phyloP scores from a whole-genome alignment of 2,797 vertebrate genomes.

The Phoeniculus purpureus region DNA sequence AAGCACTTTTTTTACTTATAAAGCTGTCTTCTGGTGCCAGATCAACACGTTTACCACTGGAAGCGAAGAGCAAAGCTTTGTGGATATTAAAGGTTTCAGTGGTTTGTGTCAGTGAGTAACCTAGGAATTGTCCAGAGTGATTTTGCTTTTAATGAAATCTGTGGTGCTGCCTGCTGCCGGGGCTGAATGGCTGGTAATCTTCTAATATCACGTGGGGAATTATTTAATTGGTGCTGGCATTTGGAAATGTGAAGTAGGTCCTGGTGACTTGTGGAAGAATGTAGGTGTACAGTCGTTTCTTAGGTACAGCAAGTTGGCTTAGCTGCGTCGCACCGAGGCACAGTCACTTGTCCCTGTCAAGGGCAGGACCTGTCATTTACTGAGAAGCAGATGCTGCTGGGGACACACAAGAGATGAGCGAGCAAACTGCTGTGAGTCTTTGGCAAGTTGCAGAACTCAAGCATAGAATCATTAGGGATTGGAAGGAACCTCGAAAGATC shows the following conservation, averaged over 20 bases:
- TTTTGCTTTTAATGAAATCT: conserved; percentile 28
- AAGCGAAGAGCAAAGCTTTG: background rate
- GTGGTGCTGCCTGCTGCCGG: background rate
- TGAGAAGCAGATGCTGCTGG: conserved; percentile 8
- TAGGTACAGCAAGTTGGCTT: conserved; percentile 21
- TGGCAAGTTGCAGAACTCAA: background rate
- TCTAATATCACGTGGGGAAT: conserved; percentile 7
- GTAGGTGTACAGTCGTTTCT: conserved; percentile 13
- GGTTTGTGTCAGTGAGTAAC: background rate
- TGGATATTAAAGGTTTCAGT: background rate
- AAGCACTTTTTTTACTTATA: background rate
- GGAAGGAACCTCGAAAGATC: too few species aligned
- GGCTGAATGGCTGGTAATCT: background rate
- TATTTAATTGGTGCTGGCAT: background rate
- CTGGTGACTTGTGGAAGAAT: background rate
- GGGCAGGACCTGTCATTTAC: background rate
- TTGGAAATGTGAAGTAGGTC: conserved; percentile 38
- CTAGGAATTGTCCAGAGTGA: background rate
- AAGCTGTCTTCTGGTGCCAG: background rate
- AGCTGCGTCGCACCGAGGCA: background rate
- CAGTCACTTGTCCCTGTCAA: conserved; percentile 11
- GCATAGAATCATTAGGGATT: background rate
- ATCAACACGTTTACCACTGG: background rate
- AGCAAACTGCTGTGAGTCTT: background rate
- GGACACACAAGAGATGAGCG: background rate